These are phyloP conservation scores for Gymnorhina tibicen DNA, from an alignment of 2,113 vertebrate genomes.

Conservation along the genomic window DNA sequence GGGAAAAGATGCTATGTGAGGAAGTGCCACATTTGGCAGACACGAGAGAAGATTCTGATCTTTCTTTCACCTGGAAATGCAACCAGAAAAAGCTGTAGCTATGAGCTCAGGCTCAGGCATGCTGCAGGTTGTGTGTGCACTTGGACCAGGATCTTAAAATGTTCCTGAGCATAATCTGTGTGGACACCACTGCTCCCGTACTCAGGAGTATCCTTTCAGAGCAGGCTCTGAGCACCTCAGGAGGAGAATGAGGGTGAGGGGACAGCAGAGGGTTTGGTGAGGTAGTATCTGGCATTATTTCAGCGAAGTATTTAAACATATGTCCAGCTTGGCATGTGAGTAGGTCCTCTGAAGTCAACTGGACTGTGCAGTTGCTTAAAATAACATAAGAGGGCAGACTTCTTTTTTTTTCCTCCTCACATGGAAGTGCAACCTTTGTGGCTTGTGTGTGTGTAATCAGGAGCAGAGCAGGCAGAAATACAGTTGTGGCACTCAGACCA, in stretches of 20 bases:
- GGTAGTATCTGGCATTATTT: not conserved
- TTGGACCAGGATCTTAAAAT: accelerated
- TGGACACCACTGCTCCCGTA: accelerated
- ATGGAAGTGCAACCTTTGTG: not conserved
- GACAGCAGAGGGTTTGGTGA: not conserved
- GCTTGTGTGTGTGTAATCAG: not conserved
- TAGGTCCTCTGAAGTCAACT: not conserved
- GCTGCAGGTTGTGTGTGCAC: accelerated
- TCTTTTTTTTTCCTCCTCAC: not conserved
- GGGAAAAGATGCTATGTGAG: not conserved
- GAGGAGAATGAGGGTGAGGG: not conserved
- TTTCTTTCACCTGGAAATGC: not conserved
- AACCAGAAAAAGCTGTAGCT: not conserved
- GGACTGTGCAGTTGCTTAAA: not conserved
- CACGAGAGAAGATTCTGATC: not conserved
- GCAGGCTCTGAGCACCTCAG: not conserved
- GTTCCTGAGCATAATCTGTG: accelerated
- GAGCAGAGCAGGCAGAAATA: not conserved
- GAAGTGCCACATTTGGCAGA: not conserved
- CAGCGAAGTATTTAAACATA: not conserved
- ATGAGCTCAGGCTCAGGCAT: accelerated
- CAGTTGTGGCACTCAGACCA: not conserved
- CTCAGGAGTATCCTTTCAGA: not conserved
- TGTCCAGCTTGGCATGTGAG: not conserved
- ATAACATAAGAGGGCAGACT: not conserved